These are phyloP conservation scores for Cichlasoma orientale DNA, from an alignment of 2,797 vertebrate species.

Conservation along the genomic window DNA sequence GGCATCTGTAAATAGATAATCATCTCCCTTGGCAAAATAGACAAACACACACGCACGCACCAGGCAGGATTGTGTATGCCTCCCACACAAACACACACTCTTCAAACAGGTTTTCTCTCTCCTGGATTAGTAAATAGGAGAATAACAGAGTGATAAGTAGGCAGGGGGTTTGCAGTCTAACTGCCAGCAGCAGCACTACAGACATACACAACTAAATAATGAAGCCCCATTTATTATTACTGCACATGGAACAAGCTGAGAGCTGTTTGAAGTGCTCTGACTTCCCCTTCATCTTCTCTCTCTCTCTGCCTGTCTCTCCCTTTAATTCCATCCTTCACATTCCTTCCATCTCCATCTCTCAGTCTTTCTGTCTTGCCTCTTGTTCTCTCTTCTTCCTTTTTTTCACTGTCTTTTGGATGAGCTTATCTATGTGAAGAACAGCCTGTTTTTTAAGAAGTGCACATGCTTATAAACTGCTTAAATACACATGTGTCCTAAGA, in stretches of 20 bases:
- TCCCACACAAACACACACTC: slow-evolving; percentile 32
- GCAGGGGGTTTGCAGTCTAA: slow-evolving; percentile 53
- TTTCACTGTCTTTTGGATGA: slow-evolving; percentile 6
- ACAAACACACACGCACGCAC: slow-evolving; percentile 12
- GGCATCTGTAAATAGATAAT: slow-evolving; percentile 82
- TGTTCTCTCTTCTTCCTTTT: slow-evolving; percentile 8
- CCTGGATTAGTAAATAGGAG: slow-evolving; percentile 75
- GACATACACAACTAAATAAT: slow-evolving; percentile 67
- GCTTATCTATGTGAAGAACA: background rate
- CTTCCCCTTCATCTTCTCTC: slow-evolving; percentile 42
- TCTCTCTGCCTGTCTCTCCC: slow-evolving; percentile 3
- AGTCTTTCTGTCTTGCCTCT: slow-evolving; percentile 2
- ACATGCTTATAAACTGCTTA: background rate
- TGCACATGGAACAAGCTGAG: slow-evolving; percentile 60
- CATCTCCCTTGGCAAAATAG: slow-evolving; percentile 70
- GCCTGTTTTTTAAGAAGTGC: background rate
- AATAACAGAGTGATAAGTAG: slow-evolving; percentile 57
- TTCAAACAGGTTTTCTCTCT: slow-evolving; percentile 50
- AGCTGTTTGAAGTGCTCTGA: slow-evolving; percentile 63
- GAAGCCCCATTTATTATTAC: slow-evolving; percentile 70
- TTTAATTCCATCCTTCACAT: slow-evolving; percentile 21
- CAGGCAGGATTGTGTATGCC: slow-evolving; percentile 1
- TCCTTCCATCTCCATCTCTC: background rate
- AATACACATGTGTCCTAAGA: background rate
- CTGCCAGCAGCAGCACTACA: slow-evolving; percentile 51